Evolutionary conservation across 1,140 invertebrate genomes (phyloP).

Genomic region (Drosophila lowei): DNA sequence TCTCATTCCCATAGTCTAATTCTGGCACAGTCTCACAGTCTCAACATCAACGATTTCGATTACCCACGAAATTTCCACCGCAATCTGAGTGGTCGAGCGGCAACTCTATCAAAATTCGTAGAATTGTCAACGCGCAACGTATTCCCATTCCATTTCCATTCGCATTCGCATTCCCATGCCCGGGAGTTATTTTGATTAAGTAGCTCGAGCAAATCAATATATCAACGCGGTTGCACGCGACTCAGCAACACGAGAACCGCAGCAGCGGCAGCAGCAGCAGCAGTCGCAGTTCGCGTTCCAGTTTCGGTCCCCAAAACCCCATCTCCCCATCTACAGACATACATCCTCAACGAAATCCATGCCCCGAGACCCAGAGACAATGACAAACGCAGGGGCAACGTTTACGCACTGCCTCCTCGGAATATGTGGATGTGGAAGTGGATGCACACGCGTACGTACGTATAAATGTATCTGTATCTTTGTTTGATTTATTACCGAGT

Average conservation of each 20-base stretch:
- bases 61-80: slow-evolving; percentile 12
- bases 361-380: too few relatives aligned
- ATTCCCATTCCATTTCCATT: background rate
- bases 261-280: too few relatives aligned
- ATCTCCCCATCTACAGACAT: too few relatives aligned
- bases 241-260: slow-evolving; percentile 4
- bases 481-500: slow-evolving; percentile 63
- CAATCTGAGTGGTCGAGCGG: slow-evolving; percentile 8
- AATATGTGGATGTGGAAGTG: slow-evolving; percentile 7
- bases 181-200: slow-evolving; percentile 74
- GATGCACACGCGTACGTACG: slow-evolving; percentile 1
- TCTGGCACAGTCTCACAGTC: too few relatives aligned
- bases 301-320: too few relatives aligned
- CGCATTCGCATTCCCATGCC: slow-evolving; percentile 31
- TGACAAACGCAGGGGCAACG: slow-evolving; percentile 30
- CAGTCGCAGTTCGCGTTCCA: too few relatives aligned
- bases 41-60: slow-evolving; percentile 28
- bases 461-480: slow-evolving; percentile 23
- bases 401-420: slow-evolving; percentile 25
- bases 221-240: slow-evolving; percentile 72
- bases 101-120: slow-evolving; percentile 63
- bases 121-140: slow-evolving; percentile 52
- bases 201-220: slow-evolving; percentile 69
- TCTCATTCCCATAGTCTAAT: too few relatives aligned
- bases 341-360: too few relatives aligned